phyloP scores from a whole-genome alignment of 2,888 invertebrate genomes.

The Crossocerus cetratus region DNA sequence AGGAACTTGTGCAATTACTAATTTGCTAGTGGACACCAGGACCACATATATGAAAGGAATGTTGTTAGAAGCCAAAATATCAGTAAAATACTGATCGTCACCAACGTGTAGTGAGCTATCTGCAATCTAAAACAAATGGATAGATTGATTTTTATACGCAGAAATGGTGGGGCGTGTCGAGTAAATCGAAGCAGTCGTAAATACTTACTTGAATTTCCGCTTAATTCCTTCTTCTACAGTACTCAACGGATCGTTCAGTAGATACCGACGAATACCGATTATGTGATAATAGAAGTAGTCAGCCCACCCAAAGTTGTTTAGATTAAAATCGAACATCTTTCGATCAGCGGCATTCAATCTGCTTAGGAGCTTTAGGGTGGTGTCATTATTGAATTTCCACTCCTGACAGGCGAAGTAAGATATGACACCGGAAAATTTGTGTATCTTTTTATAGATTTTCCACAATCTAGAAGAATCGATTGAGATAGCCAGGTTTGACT shows the following conservation, averaged over 20 bases:
- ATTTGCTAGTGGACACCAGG: slow-evolving; percentile 11
- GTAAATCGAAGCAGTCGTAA: not conserved
- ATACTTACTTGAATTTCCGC: slow-evolving; percentile 53
- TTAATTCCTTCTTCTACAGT: slow-evolving; percentile 81
- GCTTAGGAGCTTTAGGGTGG: slow-evolving; percentile 81
- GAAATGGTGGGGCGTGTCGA: not conserved
- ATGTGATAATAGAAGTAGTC: slow-evolving; percentile 82
- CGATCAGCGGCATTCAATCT: slow-evolving; percentile 80
- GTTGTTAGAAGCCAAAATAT: slow-evolving; percentile 41
- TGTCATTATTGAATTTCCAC: slow-evolving; percentile 84
- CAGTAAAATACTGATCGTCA: slow-evolving; percentile 40
- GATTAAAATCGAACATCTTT: slow-evolving; percentile 84
- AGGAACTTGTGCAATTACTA: not conserved
- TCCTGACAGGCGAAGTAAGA: slow-evolving; percentile 88
- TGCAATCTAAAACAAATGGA: slow-evolving; percentile 58
- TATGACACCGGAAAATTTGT: slow-evolving; percentile 84
- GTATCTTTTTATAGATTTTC: slow-evolving; percentile 85
- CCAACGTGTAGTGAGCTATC: slow-evolving; percentile 65
- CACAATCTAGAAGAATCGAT: slow-evolving; percentile 77
- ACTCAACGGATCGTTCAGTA: slow-evolving; percentile 87
- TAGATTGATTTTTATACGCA: not conserved
- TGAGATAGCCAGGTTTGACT: not conserved
- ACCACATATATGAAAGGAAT: slow-evolving; percentile 16
- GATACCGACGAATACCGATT: slow-evolving; percentile 84
- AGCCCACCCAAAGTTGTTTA: slow-evolving; percentile 85